A percentile compares a stretch with the other conserved stretches of the same genome.
phyloP scores from a whole-genome alignment of 2,113 vertebrate species.

The Paratilapia polleni region DNA sequence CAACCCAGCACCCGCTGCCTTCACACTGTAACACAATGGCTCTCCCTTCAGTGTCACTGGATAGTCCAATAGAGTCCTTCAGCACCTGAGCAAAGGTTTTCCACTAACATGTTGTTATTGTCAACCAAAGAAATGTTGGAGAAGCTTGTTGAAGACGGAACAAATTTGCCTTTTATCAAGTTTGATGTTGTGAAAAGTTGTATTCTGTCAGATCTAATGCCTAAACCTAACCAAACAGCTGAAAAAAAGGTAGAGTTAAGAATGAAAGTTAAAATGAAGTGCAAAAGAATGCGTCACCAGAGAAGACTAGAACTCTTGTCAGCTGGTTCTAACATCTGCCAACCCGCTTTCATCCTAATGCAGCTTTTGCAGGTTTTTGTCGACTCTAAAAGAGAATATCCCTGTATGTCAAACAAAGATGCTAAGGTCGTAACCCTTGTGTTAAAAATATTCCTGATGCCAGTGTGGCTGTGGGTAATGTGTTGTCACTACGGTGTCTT shows the following conservation, averaged over 20 bases:
- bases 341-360: neutral
- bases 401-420: neutral
- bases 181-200: neutral
- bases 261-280: neutral
- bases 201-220: neutral
- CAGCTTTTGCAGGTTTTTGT: too few relatives aligned
- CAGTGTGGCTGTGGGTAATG: neutral
- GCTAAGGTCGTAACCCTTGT: neutral
- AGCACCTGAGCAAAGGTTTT: neutral
- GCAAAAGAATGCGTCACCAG: neutral
- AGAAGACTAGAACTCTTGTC: too few relatives aligned
- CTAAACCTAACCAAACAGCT: neutral
- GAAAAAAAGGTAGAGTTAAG: neutral
- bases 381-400: neutral
- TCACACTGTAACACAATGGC: too few relatives aligned
- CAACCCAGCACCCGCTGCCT: too few relatives aligned
- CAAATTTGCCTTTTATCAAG: neutral
- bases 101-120: fast-evolving
- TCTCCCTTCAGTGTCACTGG: too few relatives aligned
- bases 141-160: neutral
- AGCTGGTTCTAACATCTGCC: neutral
- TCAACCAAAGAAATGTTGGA: neutral
- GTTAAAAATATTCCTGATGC: neutral
- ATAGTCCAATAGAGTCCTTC: too few relatives aligned
- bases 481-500: neutral